phyloP scores from a whole-genome alignment of 2,113 vertebrate genomes.

The Marcusenius ussheri region DNA sequence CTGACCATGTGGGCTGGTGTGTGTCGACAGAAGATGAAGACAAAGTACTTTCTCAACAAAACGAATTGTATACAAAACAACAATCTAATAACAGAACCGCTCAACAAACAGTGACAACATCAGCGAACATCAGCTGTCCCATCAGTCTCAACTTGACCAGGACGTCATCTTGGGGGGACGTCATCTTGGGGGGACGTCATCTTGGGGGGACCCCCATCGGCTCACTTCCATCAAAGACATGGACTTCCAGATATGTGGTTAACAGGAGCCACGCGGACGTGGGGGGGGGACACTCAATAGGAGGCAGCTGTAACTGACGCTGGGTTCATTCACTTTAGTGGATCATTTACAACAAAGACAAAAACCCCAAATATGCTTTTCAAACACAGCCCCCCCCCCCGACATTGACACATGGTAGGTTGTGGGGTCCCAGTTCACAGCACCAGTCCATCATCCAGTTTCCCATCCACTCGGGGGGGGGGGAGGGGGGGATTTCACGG shows the following conservation, averaged over 20 bases:
- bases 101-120: not conserved
- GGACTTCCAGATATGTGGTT: not conserved
- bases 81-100: not conserved
- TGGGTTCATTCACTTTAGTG: not conserved
- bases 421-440: not conserved
- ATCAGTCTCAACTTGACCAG: too few relatives aligned
- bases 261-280: not conserved
- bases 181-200: too few relatives aligned
- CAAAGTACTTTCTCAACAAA: not conserved
- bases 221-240: not conserved
- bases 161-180: too few relatives aligned
- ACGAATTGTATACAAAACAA: not conserved
- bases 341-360: not conserved
- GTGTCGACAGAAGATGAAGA: not conserved
- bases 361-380: not conserved
- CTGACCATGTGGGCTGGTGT: not conserved
- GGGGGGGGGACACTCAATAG: not conserved
- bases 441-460: not conserved
- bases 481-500: not conserved
- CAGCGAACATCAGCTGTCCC: too few relatives aligned
- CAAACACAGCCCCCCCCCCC: not conserved
- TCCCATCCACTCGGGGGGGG: not conserved
- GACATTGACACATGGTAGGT: not conserved
- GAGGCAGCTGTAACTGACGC: not conserved
- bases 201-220: not conserved